Evolutionary conservation across 2,888 invertebrate species (phyloP).

Genomic region (Horisme vitalbata): DNA sequence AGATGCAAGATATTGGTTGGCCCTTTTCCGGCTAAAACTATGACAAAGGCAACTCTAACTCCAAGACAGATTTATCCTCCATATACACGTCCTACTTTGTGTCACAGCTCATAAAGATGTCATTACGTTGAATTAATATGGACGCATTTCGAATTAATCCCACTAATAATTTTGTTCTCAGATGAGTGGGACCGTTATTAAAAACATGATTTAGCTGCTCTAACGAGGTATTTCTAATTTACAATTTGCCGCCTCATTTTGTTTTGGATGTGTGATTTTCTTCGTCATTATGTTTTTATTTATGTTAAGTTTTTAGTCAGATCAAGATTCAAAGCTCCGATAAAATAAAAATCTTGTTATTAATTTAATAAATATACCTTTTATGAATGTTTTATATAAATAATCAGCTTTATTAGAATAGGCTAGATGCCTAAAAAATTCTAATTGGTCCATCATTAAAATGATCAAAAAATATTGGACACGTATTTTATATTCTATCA

Average conservation of each 20-base stretch:
- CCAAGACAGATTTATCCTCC: slow-evolving; percentile 74
- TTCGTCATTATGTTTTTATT: neutral
- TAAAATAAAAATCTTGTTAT: no score
- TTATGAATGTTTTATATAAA: no score
- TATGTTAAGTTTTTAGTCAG: neutral
- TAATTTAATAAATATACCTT: no score
- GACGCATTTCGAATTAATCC: slow-evolving; percentile 61
- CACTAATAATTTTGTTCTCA: slow-evolving; percentile 52
- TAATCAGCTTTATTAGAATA: no score
- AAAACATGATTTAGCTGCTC: slow-evolving; percentile 33
- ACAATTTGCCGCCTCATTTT: slow-evolving; percentile 17
- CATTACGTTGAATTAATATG: slow-evolving; percentile 71
- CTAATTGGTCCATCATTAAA: no score
- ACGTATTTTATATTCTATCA: no score
- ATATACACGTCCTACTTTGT: slow-evolving; percentile 71
- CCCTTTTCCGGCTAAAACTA: neutral
- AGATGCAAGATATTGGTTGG: neutral
- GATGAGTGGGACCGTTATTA: slow-evolving; percentile 35
- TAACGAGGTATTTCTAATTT: slow-evolving; percentile 32
- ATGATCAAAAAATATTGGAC: no score
- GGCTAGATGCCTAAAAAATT: no score
- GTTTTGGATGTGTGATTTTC: slow-evolving; percentile 6
- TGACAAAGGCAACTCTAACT: slow-evolving; percentile 19
- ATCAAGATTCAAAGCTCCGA: no score
- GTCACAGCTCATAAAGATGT: slow-evolving; percentile 77